Conservation (phyloP, 2,113 vertebrate genomes). For the Crotophaga sulcirostris region DNA sequence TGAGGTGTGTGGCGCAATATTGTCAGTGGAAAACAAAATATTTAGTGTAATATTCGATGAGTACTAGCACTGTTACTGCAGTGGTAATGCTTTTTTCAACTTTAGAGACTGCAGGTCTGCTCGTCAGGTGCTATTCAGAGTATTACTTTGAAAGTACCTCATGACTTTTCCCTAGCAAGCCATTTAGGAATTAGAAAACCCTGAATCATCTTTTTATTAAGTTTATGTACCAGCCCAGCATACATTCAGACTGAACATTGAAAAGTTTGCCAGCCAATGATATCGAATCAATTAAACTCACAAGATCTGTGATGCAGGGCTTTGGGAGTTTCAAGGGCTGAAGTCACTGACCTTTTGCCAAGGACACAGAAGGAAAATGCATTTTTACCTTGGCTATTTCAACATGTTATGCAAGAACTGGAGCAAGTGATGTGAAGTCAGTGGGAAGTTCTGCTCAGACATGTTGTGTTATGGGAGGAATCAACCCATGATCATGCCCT, state of each 20-base stretch:
- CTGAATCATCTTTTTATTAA: background rate
- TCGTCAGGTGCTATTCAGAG: background rate
- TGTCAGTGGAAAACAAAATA: background rate
- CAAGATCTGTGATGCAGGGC: background rate
- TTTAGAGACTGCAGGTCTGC: background rate
- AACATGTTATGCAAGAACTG: background rate
- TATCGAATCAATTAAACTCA: background rate
- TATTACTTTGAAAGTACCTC: background rate
- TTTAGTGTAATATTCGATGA: background rate
- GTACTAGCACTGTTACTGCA: background rate
- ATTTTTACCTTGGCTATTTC: slow-evolving; percentile 7
- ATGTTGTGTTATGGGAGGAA: background rate
- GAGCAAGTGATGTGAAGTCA: background rate
- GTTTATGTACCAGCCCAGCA: background rate
- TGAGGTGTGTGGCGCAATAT: background rate
- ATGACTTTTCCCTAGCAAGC: background rate
- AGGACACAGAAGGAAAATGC: background rate
- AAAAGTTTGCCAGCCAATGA: background rate
- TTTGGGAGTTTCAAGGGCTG: background rate
- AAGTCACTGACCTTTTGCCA: slow-evolving; percentile 13
- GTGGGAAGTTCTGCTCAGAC: background rate
- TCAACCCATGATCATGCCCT: background rate
- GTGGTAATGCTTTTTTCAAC: background rate
- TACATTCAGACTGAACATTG: background rate
- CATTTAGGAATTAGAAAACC: background rate